These are phyloP conservation scores for Nezara viridula DNA, from an alignment of 2,888 invertebrate genomes.

Conservation along the genomic window DNA sequence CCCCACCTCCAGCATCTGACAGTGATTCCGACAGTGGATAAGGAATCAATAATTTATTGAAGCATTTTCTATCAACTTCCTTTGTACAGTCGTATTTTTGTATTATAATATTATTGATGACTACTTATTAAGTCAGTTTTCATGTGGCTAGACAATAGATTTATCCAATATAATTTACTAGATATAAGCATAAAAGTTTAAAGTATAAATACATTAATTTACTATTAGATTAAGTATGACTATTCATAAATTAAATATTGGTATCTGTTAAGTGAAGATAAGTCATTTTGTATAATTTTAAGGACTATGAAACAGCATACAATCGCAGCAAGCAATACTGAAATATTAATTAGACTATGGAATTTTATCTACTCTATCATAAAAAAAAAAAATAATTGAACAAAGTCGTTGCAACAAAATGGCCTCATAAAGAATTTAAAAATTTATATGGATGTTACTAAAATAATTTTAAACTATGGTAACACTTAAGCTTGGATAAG, in stretches of 20 bases:
- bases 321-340: conserved; percentile 43
- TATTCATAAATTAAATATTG: neutral
- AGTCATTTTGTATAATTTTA: conserved; percentile 13
- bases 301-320: conserved; percentile 12
- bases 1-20: conserved; percentile 69
- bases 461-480: neutral
- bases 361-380: neutral
- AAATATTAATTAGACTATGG: neutral
- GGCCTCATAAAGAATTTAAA: neutral
- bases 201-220: conserved; percentile 28
- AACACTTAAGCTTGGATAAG: neutral
- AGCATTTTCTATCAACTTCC: conserved; percentile 13
- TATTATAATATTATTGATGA: conserved; percentile 8
- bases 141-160: conserved; percentile 40
- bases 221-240: neutral
- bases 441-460: neutral
- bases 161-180: neutral
- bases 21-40: conserved; percentile 68
- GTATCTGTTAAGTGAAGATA: neutral
- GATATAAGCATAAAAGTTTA: neutral
- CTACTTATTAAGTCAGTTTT: neutral
- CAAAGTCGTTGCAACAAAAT: neutral
- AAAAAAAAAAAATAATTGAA: neutral
- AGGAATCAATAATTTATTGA: conserved; percentile 13
- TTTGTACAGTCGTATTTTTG: conserved; percentile 45